Evolutionary conservation across 1,140 invertebrate species (phyloP), one percentile per base, ranked within the genome.

Genomic region (Drosophila bocqueti): DNA sequence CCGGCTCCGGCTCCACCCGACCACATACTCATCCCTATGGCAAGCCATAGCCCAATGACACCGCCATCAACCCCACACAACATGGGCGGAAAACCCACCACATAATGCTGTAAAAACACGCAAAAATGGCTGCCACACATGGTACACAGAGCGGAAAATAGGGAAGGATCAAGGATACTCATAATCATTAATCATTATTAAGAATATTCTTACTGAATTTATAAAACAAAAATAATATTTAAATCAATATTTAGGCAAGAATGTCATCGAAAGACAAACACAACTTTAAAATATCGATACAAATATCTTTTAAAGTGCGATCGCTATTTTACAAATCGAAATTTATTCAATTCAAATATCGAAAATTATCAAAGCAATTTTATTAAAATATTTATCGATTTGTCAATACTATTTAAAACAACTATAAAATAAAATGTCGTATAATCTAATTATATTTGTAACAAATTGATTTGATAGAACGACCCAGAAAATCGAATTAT

Each of bases 121-220:
- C 66, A 86, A 89, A 86, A 90, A 87, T 87, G 85, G 85, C 77
- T 89, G 81, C 84, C 84, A 61, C 62, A 89, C 59, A 72, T 46
- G 62, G 4, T 62, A 68, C 45, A 57, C 43, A 40, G 29, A 45
- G 26, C 65, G 21, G n/a, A 34, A 18, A 31, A 15, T 15, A 26
- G 1, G 2, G 2, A 21, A 54, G 2, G n/a, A 34, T 13, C 0
- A 18, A 31, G n/a, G 6, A 9, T 36, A 21, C 2, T 3, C 3
- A 5, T 40, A 40, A 40, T 0, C 3, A 16, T 6, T 16, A 8
- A 42, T 8, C 5, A 11, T 2, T 52, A 9, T 8, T 54, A 16
- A 13, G n/a, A 1, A 38, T 50, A 11, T 31, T 31, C 5, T 13
- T 26, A 1, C 3, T 18, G 1, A 18, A n/a, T 4, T 18, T 18